phyloP scores from a whole-genome alignment of 2,888 invertebrate genomes.

The Polymixis flavicincta region DNA sequence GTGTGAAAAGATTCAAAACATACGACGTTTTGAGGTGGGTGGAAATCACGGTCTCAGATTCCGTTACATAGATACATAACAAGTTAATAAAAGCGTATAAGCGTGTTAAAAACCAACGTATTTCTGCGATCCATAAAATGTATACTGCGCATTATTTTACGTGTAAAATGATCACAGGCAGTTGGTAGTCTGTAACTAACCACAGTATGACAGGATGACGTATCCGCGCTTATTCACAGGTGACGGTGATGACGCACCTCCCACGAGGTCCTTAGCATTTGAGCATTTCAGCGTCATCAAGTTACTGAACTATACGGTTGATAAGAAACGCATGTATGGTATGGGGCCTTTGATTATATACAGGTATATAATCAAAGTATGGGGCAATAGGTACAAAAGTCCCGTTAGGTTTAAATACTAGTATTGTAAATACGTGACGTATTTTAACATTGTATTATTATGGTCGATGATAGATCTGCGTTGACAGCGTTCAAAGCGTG shows the following conservation, averaged over 20 bases:
- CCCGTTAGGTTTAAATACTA: slow-evolving; percentile 28
- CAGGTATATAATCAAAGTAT: no score
- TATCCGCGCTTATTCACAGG: slow-evolving; percentile 63
- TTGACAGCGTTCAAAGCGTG: neutral
- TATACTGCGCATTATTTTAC: neutral
- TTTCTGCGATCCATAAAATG: neutral
- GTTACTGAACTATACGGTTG: slow-evolving; percentile 14
- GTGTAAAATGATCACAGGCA: slow-evolving; percentile 1
- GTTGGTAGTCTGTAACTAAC: slow-evolving; percentile 20
- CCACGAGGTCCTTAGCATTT: slow-evolving; percentile 44
- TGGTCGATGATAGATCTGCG: neutral
- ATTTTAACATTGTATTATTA: slow-evolving; percentile 16
- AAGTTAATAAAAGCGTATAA: no score
- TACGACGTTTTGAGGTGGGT: no score
- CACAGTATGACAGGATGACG: slow-evolving; percentile 66
- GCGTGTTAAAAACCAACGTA: neutral
- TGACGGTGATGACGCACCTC: slow-evolving; percentile 69
- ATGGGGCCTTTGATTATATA: no score
- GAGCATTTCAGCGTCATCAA: slow-evolving; percentile 19
- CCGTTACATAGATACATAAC: no score
- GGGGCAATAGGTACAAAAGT: slow-evolving; percentile 24
- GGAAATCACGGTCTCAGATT: no score
- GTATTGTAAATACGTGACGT: slow-evolving; percentile 26
- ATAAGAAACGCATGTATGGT: slow-evolving; percentile 28
- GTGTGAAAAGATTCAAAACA: no score